Evolutionary conservation across 1,140 invertebrate genomes (phyloP).

Genomic region (Ruditapes philippinarum): DNA sequence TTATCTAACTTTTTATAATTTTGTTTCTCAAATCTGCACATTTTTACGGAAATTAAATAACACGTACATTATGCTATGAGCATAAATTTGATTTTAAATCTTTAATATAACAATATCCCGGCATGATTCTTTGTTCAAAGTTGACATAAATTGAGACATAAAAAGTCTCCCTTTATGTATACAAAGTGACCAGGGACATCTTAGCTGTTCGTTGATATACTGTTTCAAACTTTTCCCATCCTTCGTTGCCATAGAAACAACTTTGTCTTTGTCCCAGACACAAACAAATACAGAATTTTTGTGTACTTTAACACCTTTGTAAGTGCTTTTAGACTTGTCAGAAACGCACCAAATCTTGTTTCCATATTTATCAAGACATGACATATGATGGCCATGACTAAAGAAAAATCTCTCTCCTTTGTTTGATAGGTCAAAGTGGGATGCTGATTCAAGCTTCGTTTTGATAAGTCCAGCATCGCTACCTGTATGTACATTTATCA

Average conservation of each 20-base stretch:
- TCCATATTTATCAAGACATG: neutral
- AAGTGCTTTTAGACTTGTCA: neutral
- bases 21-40: too few species aligned
- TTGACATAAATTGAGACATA: constrained; percentile 6
- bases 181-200: constrained; percentile 1
- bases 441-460: neutral
- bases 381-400: neutral
- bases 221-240: neutral
- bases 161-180: neutral
- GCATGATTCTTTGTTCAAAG: neutral
- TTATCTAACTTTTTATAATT: too few species aligned
- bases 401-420: neutral
- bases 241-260: neutral
- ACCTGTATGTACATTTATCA: neutral
- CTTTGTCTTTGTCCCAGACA: neutral
- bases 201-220: neutral
- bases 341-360: neutral
- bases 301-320: neutral
- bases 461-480: neutral
- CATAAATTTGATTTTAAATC: neutral
- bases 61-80: too few species aligned
- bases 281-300: neutral
- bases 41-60: too few species aligned
- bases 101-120: neutral
- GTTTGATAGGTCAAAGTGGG: neutral